Base-by-base conservation (phyloP, 2,888 invertebrate species). In the Tethea ocularis region DNA sequence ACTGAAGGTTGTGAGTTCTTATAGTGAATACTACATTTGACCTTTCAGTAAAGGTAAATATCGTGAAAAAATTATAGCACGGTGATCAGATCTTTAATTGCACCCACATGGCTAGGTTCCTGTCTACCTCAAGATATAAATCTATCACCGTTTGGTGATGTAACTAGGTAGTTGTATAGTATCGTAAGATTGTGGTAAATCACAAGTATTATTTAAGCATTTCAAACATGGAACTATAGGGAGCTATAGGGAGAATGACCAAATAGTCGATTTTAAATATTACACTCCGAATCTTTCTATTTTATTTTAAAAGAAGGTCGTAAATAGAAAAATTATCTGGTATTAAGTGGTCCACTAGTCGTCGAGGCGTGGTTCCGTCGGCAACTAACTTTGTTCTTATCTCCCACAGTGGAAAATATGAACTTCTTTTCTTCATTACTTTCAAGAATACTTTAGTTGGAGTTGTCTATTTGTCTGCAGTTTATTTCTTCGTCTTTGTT, bases 371-470 rank as follows among this genome's bases (percentile, higher is more conserved):
- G 46, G 46, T 51, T 52, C 46, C 46, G 46, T 20, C 20, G 10
- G 46, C 60, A 61, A 61, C 68, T 57, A 66, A 68, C 64, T 64
- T 66, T 57, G 58, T 67, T 62, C 58, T 60, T 64, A 68, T 64
- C 66, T 61, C 46, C 10, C 57, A 56, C 57, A 56, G 41, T 56
- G 57, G 62, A 58, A 65, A 66, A 63, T 66, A 64, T 64, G 63
- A 68, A 64, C 63, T 66, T 57, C 53, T 54, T 51, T 58, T 57
- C 56, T 52, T 24, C 46, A 56, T 56, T 46, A 56, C 56, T 51
- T 46, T 46, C 46, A 46, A 46, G 46, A 46, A 46, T 46, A 46
- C 46, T 46, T 20, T 20, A 46, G 2, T 46, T 20, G 20, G 46
- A 46, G 8, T 46, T 46, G 46, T 20, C 46, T 46, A 20, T 46